Conservation (phyloP, 2,113 vertebrate species). For the Mastomys natalensis region DNA sequence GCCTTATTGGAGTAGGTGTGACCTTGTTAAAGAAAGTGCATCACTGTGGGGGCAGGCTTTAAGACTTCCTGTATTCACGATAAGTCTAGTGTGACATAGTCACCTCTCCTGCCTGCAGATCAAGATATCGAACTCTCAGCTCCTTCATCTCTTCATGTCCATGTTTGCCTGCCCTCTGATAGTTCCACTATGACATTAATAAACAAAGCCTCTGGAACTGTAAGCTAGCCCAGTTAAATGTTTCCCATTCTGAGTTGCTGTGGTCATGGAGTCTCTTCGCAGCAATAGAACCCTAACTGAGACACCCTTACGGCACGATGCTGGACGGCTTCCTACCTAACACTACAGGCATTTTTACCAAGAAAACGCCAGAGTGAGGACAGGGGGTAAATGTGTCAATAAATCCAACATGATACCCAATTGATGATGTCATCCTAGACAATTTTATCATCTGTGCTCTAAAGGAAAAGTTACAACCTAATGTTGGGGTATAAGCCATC, state of each 20-base stretch:
- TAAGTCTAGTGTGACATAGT: not conserved
- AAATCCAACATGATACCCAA: not conserved
- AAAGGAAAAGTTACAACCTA: not conserved
- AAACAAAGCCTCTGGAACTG: not conserved
- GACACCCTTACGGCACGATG: not conserved
- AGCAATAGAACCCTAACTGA: not conserved
- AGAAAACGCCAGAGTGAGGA: not conserved
- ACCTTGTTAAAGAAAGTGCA: not conserved
- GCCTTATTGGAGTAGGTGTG: not conserved
- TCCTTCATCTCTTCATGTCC: not conserved
- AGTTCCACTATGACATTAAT: not conserved
- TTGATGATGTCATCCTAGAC: not conserved
- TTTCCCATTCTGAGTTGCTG: not conserved
- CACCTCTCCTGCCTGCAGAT: not conserved
- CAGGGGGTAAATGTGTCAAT: not conserved
- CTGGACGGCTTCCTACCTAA: not conserved
- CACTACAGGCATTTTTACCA: not conserved
- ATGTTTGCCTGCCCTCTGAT: too few species aligned
- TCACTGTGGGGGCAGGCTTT: not conserved
- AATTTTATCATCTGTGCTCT: constrained; percentile 3
- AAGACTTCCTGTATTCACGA: not conserved
- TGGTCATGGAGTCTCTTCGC: not conserved
- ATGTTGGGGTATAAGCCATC: not conserved
- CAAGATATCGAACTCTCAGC: not conserved
- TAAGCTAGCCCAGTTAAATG: not conserved